Conservation (phyloP, 2,888 invertebrate genomes). For the Gerris lacustris region DNA sequence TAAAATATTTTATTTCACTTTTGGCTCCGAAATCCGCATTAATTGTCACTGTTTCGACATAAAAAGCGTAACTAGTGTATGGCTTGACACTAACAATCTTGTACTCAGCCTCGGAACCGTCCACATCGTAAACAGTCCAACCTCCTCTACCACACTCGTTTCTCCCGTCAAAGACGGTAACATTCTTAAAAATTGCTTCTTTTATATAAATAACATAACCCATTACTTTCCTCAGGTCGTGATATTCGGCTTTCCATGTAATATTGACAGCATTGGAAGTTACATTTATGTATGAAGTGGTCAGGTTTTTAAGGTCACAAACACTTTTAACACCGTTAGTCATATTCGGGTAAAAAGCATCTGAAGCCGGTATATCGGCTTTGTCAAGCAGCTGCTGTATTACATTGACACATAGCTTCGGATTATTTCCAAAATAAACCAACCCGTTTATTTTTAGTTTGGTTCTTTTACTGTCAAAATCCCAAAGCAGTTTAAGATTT, state of each 20-base stretch:
- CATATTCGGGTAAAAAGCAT: background rate
- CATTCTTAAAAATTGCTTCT: slow-evolving; percentile 41
- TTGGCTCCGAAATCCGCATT: slow-evolving; percentile 35
- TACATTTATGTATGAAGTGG: background rate
- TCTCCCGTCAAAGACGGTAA: slow-evolving; percentile 37
- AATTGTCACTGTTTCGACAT: slow-evolving; percentile 53
- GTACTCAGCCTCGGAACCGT: slow-evolving; percentile 15
- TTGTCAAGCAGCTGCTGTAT: slow-evolving; percentile 46
- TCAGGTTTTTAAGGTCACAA: background rate
- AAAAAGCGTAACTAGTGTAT: slow-evolving; percentile 58
- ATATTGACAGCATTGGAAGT: slow-evolving; percentile 34
- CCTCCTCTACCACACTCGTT: slow-evolving; percentile 12
- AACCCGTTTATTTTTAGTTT: slow-evolving; percentile 49
- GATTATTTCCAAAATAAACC: slow-evolving; percentile 64
- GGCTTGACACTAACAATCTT: slow-evolving; percentile 44
- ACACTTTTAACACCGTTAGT: background rate
- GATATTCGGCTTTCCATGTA: slow-evolving; percentile 40
- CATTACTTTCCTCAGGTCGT: slow-evolving; percentile 1
- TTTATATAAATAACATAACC: slow-evolving; percentile 54
- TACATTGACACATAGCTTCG: slow-evolving; percentile 55
- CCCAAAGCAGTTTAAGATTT: slow-evolving; percentile 41
- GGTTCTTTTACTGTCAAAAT: slow-evolving; percentile 38
- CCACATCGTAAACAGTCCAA: slow-evolving; percentile 12
- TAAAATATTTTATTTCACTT: slow-evolving; percentile 40
- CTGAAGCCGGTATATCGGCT: slow-evolving; percentile 30